Evolutionary conservation across 2,888 invertebrate genomes (phyloP), one percentile per base, ranked within the genome.

Genomic region (Platypus cylindrus): DNA sequence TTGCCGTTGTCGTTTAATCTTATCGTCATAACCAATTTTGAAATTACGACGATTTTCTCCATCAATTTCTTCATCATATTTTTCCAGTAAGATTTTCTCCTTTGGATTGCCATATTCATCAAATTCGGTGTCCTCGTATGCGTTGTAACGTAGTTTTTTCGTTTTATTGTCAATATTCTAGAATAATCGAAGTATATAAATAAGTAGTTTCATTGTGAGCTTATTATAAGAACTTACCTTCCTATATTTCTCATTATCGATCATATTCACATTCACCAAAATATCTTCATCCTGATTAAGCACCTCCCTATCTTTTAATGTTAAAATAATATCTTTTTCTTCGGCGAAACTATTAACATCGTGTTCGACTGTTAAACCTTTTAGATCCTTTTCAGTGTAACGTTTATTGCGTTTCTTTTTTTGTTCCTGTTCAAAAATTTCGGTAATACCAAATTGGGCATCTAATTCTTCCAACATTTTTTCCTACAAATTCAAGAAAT

Each of bases 381-480:
- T 70, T 35, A 95, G 68, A 62, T 85, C 70, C 49, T 66, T 70
- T 30, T 75, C 71, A 1, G 72, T 65, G 60, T 93, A 93, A 3
- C 75, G 70, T 30, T 63, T 59, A 17, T 57, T 62, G 16, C 72
- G 66, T 31, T 71, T 70, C 40, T 63, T 66, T 31, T 65, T 64
- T 44, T 73, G 71, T 50, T 86, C 86, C 47, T 83, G 76, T 44
- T 83, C 81, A n/a, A 94, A 72, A 30, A 93, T 65, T 49, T 79
- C 82, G 9, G 77, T 73, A 40, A 93, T 78, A 17, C 93, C 94
- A 69, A 95, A 94, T 58, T 86, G 91, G 46, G 76, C 83, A 63
- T 97, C 97, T 70, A 97, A 73, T 63, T 95, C 91, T 62, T 94
- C 90, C 53, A 97, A 61, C 68, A 86, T 72, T 58, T 89, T 90